Conservation (phyloP, 2,888 invertebrate genomes). For the Sceliomorpha sp. region DNA sequence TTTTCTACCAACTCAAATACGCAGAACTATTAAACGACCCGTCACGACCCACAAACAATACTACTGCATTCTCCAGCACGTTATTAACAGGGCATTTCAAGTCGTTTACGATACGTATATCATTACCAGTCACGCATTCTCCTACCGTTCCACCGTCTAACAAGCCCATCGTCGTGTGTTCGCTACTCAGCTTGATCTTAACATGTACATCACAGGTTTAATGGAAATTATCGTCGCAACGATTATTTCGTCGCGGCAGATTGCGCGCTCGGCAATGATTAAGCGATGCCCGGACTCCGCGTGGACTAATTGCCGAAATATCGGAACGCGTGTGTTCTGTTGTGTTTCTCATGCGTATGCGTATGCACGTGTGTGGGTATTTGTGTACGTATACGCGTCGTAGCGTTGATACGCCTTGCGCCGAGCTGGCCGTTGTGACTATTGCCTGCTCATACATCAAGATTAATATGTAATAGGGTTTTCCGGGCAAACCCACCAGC, state of each 20-base stretch:
- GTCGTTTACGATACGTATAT: no score
- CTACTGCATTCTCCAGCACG: no score
- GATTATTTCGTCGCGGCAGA: slow-evolving; percentile 45
- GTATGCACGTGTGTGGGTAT: no score
- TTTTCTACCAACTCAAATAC: no score
- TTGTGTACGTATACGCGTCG: no score
- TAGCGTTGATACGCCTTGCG: neutral
- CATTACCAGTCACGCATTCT: no score
- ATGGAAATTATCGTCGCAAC: slow-evolving; percentile 35
- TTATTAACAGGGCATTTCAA: no score
- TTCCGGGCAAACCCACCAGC: slow-evolving; percentile 45
- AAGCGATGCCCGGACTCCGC: slow-evolving; percentile 23
- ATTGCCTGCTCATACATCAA: slow-evolving; percentile 58
- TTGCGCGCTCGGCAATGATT: slow-evolving; percentile 38
- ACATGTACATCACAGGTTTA: slow-evolving; percentile 35
- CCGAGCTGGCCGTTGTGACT: slow-evolving; percentile 23
- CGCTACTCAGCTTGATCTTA: no score
- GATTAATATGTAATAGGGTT: slow-evolving; percentile 58
- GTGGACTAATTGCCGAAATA: slow-evolving; percentile 44
- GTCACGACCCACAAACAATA: no score
- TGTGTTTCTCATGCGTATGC: slow-evolving; percentile 1
- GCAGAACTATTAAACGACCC: no score
- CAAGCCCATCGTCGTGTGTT: no score
- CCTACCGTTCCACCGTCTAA: no score
- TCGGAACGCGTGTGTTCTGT: slow-evolving; percentile 13